Evolutionary conservation across 2,113 vertebrate species (phyloP), one percentile per base, ranked within the genome.

Genomic region (Typhlomys cinereus): DNA sequence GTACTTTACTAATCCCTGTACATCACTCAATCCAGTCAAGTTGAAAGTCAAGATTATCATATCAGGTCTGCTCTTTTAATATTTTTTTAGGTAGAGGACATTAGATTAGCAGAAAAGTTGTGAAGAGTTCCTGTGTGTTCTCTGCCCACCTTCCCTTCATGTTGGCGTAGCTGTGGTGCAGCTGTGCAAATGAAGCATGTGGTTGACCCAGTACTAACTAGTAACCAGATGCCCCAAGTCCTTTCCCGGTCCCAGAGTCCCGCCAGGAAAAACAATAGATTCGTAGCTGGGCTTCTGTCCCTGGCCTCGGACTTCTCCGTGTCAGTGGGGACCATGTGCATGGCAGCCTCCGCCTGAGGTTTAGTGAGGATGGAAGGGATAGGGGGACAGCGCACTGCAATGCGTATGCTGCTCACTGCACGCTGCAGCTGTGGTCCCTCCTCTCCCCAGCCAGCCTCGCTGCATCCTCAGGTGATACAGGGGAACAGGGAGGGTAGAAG

Each of bases 231-330:
- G 34, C 17, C 39, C 34, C 31, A 34, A 17, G 34, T 61, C 67
- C 75, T n/a, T 74, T 64, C 41, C 11, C 67, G 29, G 39, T n/a
- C 52, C 34, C 41, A 64, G 48, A 69, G 48, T 20, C 29, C 3
- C 2, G 5, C 18, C 41, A 10, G 21, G 57, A 62, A 15, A 15
- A 5, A 13, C 0, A 2, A 3, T 21, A 34, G 9, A 15, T 31
- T 4, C 10, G 25, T 74, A 18, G 25, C 20, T 80, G 20, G 50
- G 67, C 66, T 48, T 18, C 66, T 73, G 50, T 62, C 39, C 52
- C 17, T 20, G 20, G 41, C 21, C n/a, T 82, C 23, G 1, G 7
- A 41, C 31, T 69, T 29, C 29, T 0, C 36, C 0, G 36, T 10
- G 69, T 62, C n/a, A 4, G 0, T 15, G 54, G 10, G 4, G 59